These are phyloP conservation scores for Muscina levida DNA, from an alignment of 2,888 invertebrate species.

Conservation along the genomic window DNA sequence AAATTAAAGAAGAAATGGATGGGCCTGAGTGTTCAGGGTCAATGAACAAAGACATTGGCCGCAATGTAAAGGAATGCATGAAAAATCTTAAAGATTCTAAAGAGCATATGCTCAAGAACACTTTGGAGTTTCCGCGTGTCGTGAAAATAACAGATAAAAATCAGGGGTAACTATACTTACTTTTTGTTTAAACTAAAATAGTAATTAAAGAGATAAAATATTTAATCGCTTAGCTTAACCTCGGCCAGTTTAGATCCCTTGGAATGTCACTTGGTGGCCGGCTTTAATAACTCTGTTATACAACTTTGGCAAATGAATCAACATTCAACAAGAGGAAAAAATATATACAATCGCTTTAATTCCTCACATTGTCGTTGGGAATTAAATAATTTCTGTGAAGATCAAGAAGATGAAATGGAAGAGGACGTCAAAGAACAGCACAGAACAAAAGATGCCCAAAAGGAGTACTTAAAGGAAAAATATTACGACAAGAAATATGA, in stretches of 20 bases:
- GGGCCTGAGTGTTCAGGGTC: conserved; percentile 37
- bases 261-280: conserved; percentile 78
- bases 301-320: conserved; percentile 79
- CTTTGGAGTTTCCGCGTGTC: conserved; percentile 72
- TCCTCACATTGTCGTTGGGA: conserved; percentile 76
- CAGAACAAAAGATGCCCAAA: conserved; percentile 54
- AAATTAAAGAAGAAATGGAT: conserved; percentile 70
- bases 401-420: conserved; percentile 70
- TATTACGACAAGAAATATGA: conserved; percentile 70
- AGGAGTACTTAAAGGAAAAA: conserved; percentile 66
- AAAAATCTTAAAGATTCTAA: conserved; percentile 68
- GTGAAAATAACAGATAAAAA: conserved; percentile 71
- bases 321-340: conserved; percentile 74
- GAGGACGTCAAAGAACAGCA: conserved; percentile 56
- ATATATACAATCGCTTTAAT: conserved; percentile 72
- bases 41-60: conserved; percentile 42
- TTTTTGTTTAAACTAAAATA: not conserved
- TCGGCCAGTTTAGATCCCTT: conserved; percentile 74
- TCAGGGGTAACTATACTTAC: conserved; percentile 69
- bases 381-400: conserved; percentile 71
- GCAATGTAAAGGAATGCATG: conserved; percentile 69
- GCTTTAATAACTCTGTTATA: conserved; percentile 77
- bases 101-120: conserved; percentile 70
- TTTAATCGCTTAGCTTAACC: conserved; percentile 67
- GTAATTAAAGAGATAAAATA: not conserved